Percentiles rank a stretch among this genome's conserved stretches.
Conservation (phyloP, 1,140 invertebrate genomes). For the Aphis craccivora region DNA sequence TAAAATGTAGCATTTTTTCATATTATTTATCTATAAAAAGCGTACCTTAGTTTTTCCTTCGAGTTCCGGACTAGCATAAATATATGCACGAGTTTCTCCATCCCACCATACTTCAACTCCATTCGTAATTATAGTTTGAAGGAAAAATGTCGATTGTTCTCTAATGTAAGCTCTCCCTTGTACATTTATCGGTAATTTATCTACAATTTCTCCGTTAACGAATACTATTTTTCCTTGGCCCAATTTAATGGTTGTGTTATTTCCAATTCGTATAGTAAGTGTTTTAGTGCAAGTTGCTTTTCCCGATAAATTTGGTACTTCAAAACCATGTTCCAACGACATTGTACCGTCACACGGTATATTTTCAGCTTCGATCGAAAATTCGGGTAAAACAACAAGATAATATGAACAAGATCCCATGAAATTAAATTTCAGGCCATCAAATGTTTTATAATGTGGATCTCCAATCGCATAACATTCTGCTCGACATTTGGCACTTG, state of each 20-base stretch:
- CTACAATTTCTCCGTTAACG: constrained; percentile 65
- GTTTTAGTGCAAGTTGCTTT: constrained; percentile 84
- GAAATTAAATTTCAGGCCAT: constrained; percentile 84
- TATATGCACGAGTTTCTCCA: constrained; percentile 78
- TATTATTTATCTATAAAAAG: background rate
- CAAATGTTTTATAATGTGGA: constrained; percentile 90
- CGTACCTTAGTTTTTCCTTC: constrained; percentile 67
- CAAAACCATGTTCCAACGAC: constrained; percentile 74
- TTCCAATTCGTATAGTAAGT: constrained; percentile 70
- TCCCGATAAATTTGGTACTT: constrained; percentile 66
- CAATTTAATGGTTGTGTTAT: constrained; percentile 69
- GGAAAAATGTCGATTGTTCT: constrained; percentile 59
- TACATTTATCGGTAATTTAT: constrained; percentile 73
- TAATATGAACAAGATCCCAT: constrained; percentile 90
- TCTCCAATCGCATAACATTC: constrained; percentile 84
- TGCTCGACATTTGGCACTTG: constrained; percentile 74
- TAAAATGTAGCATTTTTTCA: background rate
- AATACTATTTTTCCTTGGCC: constrained; percentile 75
- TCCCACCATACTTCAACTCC: constrained; percentile 86
- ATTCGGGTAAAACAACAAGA: constrained; percentile 73
- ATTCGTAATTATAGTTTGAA: constrained; percentile 76
- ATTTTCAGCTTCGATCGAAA: constrained; percentile 82
- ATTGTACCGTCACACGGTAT: constrained; percentile 80
- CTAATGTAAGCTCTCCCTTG: constrained; percentile 64
- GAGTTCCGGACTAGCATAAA: constrained; percentile 79